A percentile compares a stretch with the other conserved stretches of the same genome.
Evolutionary conservation across 2,797 vertebrate genomes (phyloP).

Genomic region (Sus cebifrons): DNA sequence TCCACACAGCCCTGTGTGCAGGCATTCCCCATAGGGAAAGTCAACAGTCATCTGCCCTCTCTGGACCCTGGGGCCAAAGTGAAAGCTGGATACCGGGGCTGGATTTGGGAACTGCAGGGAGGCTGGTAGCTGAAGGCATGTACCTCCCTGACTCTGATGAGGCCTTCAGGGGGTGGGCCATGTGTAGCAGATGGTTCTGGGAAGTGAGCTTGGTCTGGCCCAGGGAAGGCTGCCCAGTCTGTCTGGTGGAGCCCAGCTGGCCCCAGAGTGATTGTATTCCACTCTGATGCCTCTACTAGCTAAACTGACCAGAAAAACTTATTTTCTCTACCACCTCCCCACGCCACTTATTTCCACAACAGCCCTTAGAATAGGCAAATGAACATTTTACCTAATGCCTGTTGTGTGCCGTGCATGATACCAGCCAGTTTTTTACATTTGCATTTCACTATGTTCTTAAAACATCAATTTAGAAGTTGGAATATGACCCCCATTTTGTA

Average conservation of each 20-base stretch:
- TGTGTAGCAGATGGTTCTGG: constrained; percentile 80
- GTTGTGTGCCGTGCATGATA: constrained; percentile 29
- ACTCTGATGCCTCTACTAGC: constrained; percentile 57
- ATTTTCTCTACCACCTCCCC: constrained; percentile 15
- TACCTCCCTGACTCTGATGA: background rate
- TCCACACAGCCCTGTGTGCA: constrained; percentile 19
- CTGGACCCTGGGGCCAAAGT: background rate
- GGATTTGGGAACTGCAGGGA: background rate
- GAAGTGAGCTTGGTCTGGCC: constrained; percentile 60
- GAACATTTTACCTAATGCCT: constrained; percentile 67
- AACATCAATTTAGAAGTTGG: constrained; percentile 41
- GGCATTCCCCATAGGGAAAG: background rate
- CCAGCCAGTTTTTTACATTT: constrained; percentile 64
- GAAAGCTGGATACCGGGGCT: constrained; percentile 28
- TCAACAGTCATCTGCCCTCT: background rate
- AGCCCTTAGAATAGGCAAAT: constrained; percentile 63
- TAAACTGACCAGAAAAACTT: constrained; percentile 74
- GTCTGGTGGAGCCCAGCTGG: constrained; percentile 80
- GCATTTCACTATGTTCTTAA: constrained; percentile 56
- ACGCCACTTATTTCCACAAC: constrained; percentile 33
- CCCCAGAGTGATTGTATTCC: constrained; percentile 42
- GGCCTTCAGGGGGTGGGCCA: constrained; percentile 31
- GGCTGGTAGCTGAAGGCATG: constrained; percentile 74
- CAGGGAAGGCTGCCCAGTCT: constrained; percentile 74
- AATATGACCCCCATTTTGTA: constrained; percentile 67